These are phyloP conservation scores for Megalops cyprinoides DNA, from an alignment of 2,797 vertebrate genomes.

Conservation along the genomic window DNA sequence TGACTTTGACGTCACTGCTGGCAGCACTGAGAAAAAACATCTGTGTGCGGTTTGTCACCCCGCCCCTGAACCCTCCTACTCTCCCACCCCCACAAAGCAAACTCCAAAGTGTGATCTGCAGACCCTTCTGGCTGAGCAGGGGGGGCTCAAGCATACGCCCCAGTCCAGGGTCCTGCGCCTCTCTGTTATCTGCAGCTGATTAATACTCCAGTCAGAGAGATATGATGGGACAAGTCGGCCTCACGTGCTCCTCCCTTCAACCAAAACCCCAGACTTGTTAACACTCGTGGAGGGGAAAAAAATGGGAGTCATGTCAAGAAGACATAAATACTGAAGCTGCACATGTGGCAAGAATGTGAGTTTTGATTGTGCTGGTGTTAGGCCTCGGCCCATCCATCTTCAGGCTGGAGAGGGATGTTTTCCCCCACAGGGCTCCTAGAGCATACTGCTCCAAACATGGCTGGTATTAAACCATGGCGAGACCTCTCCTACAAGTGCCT, in stretches of 20 bases:
- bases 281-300: background rate
- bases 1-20: background rate
- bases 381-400: background rate
- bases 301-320: background rate
- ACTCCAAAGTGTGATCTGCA: background rate
- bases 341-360: constrained; percentile 7
- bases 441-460: background rate
- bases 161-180: background rate
- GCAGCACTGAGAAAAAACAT: background rate
- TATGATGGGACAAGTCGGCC: constrained; percentile 18
- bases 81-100: background rate
- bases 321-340: constrained; percentile 8
- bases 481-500: background rate
- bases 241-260: constrained; percentile 1
- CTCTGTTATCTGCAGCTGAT: constrained; percentile 20
- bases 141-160: background rate
- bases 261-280: constrained; percentile 20
- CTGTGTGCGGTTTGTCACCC: constrained; percentile 3
- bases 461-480: background rate
- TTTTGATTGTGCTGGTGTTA: constrained; percentile 1
- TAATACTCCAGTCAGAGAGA: background rate
- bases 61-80: background rate
- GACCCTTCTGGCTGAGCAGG: background rate
- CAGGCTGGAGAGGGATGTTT: background rate
- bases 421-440: background rate